Evolutionary conservation across 2,888 invertebrate species (phyloP), one percentile per base, ranked within the genome.

Genomic region (Limnephilus marmoratus): DNA sequence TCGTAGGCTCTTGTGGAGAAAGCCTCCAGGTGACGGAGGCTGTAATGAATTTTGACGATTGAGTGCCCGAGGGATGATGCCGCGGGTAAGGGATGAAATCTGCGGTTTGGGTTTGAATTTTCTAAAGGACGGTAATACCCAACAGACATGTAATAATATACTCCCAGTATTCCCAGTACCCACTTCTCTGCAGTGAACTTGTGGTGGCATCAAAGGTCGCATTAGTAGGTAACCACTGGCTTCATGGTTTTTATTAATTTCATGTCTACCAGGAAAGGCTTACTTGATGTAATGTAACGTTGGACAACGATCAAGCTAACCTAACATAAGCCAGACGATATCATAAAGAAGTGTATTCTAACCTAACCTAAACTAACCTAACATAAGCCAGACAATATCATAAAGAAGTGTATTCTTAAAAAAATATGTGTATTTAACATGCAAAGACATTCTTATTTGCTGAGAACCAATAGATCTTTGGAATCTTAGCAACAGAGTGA

Each of bases 1-100:
- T 34, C 82, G 82, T 18, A 13, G 18, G 34, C 82, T 18, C 5
- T 34, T 13, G 12, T 4, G 15, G 7, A 34, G 82, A 82, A 82
- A 34, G 82, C 18, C 34, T 82, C 29, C 82, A 82, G 82, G 82
- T 82, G 34, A 82, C 82, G 18, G 18, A 29, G 34, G 15, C 15
- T 82, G 82, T 82, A 82, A 82, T 82, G 82, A 82, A 82, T 34
- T 82, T 82, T 15, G 31, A 82, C 82, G 82, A 34, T 12, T 82
- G 82, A 82, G 34, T 82, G 34, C 82, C 13, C 82, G 29, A 31
- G 18, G 82, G 82, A 82, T 34, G 31, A 15, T 0, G 31, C 15
- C 2, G 82, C 13, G 82, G 29, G 82, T 82, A n/a, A 68, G 68
- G 68, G 68, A 68, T 68, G 68, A 68, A 68, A 68, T 24, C 53